phyloP scores from a whole-genome alignment of 2,888 invertebrate species.

The Pteria penguin region DNA sequence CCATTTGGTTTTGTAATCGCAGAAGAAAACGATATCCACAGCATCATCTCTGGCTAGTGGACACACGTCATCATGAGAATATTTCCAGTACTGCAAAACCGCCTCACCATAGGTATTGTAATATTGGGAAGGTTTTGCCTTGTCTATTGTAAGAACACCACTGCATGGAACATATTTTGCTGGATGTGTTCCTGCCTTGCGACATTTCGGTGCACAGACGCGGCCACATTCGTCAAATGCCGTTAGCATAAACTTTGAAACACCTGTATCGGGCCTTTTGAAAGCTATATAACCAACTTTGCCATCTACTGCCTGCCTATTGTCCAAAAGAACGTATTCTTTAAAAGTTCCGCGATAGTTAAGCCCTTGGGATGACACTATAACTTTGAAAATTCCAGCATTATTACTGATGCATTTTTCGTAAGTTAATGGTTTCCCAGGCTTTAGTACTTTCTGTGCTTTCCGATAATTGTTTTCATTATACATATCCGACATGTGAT shows the following conservation, averaged over 20 bases:
- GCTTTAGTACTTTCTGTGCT: conserved; percentile 28
- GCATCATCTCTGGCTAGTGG: conserved; percentile 48
- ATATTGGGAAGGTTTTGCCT: conserved; percentile 43
- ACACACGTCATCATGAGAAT: conserved; percentile 41
- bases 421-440: background rate
- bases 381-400: conserved; percentile 45
- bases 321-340: conserved; percentile 56
- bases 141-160: conserved; percentile 49
- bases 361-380: conserved; percentile 52
- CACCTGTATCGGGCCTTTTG: conserved; percentile 45
- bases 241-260: conserved; percentile 41
- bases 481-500: conserved; percentile 50
- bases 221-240: conserved; percentile 59
- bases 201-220: conserved; percentile 53
- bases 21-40: conserved; percentile 56
- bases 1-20: conserved; percentile 47
- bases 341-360: conserved; percentile 57
- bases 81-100: conserved; percentile 50
- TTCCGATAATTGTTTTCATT: conserved; percentile 39
- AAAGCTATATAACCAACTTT: conserved; percentile 55
- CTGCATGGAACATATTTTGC: conserved; percentile 43
- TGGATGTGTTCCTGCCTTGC: conserved; percentile 24
- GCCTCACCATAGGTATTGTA: conserved; percentile 45
- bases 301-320: conserved; percentile 50
- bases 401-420: background rate